Percentiles rank a stretch among this genome's conserved stretches.
Evolutionary conservation across 2,888 invertebrate genomes (phyloP).

Genomic region (Cerceris rybyensis): DNA sequence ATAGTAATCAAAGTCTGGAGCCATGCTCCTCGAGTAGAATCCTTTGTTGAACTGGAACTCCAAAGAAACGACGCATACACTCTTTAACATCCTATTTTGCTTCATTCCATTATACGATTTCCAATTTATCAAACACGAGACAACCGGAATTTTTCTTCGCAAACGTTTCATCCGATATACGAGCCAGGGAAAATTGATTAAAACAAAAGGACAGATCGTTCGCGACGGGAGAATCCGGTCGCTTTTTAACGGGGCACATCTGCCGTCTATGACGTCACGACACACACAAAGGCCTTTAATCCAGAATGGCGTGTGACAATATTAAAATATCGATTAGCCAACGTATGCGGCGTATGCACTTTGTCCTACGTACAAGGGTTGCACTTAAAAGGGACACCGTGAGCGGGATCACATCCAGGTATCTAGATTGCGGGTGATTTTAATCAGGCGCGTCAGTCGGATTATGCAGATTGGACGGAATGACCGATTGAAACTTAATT

Average conservation of each 20-base stretch:
- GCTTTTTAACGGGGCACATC: constrained; percentile 56
- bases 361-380: constrained; percentile 76
- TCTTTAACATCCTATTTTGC: background rate
- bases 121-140: no score
- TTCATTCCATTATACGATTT: no score
- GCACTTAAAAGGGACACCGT: constrained; percentile 71
- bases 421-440: constrained; percentile 71
- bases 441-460: constrained; percentile 57
- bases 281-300: constrained; percentile 70
- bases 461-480: constrained; percentile 29
- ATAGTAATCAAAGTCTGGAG: no score
- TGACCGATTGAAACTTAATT: constrained; percentile 41
- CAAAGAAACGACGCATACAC: background rate
- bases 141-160: background rate
- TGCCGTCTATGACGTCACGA: constrained; percentile 63
- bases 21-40: no score
- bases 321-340: constrained; percentile 82
- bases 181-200: constrained; percentile 20
- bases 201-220: constrained; percentile 15
- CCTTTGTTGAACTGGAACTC: no score
- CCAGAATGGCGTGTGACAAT: constrained; percentile 76
- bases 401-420: constrained; percentile 67
- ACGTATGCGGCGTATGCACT: constrained; percentile 82
- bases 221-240: constrained; percentile 48
- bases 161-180: background rate